These are phyloP conservation scores for Aldrovandia affinis DNA, from an alignment of 2,797 vertebrate species.

Conservation along the genomic window DNA sequence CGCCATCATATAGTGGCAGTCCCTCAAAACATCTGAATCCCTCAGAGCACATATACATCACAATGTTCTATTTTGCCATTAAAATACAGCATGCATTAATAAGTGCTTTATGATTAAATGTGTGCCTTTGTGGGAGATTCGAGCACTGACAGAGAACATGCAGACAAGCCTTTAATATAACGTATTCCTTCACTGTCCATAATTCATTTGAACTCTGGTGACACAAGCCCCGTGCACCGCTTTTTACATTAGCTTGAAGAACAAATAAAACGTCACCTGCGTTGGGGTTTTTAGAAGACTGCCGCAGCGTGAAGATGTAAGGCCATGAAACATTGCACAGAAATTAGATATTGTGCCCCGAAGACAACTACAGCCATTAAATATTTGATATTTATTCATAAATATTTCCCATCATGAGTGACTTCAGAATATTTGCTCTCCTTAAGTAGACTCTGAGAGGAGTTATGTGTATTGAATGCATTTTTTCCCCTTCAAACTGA, in stretches of 20 bases:
- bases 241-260: constrained; percentile 87
- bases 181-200: constrained; percentile 79
- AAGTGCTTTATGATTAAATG: constrained; percentile 19
- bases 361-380: constrained; percentile 85
- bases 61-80: constrained; percentile 11
- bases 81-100: neutral
- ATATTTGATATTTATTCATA: constrained; percentile 90
- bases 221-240: constrained; percentile 84
- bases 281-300: constrained; percentile 85
- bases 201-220: constrained; percentile 87
- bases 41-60: constrained; percentile 2
- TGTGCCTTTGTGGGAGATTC: constrained; percentile 28
- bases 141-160: constrained; percentile 28
- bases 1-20: neutral
- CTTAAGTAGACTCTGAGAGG: constrained; percentile 77
- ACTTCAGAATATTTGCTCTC: constrained; percentile 81
- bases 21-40: neutral
- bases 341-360: constrained; percentile 87
- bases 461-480: constrained; percentile 65
- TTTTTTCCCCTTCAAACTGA: constrained; percentile 49
- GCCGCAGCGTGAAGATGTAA: constrained; percentile 83
- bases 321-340: constrained; percentile 83
- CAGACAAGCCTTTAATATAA: constrained; percentile 76
- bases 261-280: constrained; percentile 88
- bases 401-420: constrained; percentile 86